Evolutionary conservation across 1,140 invertebrate species (phyloP).

Genomic region (Branchinecta lindahli): DNA sequence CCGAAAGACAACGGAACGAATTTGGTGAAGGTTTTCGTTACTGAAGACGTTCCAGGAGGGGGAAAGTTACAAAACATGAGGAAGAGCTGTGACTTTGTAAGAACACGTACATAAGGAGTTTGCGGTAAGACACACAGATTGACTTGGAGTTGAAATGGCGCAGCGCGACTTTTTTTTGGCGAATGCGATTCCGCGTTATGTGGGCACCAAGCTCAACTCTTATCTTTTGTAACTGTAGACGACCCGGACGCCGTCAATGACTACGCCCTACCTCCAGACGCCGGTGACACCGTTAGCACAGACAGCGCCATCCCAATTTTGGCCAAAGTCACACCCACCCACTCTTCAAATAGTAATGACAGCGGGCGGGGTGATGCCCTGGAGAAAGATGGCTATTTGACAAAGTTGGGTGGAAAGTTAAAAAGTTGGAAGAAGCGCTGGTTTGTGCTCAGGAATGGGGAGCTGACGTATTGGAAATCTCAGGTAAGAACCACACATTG

Average conservation of each 20-base stretch:
- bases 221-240: no score
- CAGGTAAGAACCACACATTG: conserved; percentile 32
- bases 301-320: conserved; percentile 2
- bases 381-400: conserved; percentile 80
- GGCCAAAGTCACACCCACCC: conserved; percentile 3
- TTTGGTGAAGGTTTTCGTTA: no score
- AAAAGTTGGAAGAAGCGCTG: conserved; percentile 89
- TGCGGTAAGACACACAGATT: no score
- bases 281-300: conserved; percentile 28
- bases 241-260: conserved; percentile 67
- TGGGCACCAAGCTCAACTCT: no score
- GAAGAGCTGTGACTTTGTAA: no score
- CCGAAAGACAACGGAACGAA: no score
- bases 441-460: conserved; percentile 84
- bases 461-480: conserved; percentile 81
- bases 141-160: no score
- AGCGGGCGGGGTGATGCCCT: conserved; percentile 47
- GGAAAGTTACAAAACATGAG: no score
- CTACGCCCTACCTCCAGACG: conserved; percentile 88
- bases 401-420: conserved; percentile 83
- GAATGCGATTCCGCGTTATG: no score
- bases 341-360: conserved; percentile 42
- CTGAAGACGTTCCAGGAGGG: no score
- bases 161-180: no score
- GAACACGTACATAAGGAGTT: no score